These are phyloP conservation scores for Drosophila sp. DNA, from an alignment of 1,140 invertebrate species.

Conservation along the genomic window DNA sequence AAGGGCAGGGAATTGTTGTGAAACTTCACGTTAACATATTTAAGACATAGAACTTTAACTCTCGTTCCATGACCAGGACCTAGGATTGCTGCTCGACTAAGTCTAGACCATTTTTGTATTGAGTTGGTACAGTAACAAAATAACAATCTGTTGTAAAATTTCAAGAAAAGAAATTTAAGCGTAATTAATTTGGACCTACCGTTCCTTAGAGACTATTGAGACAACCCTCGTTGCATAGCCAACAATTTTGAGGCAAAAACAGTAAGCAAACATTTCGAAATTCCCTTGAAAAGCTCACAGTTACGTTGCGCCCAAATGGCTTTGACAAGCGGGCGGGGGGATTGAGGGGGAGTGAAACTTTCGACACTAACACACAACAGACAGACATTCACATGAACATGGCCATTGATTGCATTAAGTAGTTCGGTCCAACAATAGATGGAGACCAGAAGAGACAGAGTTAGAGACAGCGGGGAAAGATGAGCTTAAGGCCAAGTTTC, in stretches of 20 bases:
- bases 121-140: too few relatives aligned
- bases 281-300: conserved; percentile 33
- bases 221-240: conserved; percentile 2
- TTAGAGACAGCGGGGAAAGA: not conserved
- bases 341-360: conserved; percentile 25
- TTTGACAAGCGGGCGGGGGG: not conserved
- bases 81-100: too few relatives aligned
- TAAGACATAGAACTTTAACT: too few relatives aligned
- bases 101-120: too few relatives aligned
- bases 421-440: conserved; percentile 43
- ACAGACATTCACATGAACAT: conserved; percentile 24
- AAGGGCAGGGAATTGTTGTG: too few relatives aligned
- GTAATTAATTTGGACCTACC: not conserved
- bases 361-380: conserved; percentile 12
- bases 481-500: conserved; percentile 58
- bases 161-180: too few relatives aligned
- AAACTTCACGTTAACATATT: too few relatives aligned
- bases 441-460: conserved; percentile 36
- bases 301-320: conserved; percentile 28
- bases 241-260: conserved; percentile 6
- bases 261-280: conserved; percentile 30
- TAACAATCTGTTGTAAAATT: too few relatives aligned
- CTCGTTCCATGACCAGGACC: too few relatives aligned
- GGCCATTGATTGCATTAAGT: conserved; percentile 68
- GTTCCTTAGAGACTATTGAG: not conserved